phyloP scores from a whole-genome alignment of 2,888 invertebrate species.

The Pheosia tremula region DNA sequence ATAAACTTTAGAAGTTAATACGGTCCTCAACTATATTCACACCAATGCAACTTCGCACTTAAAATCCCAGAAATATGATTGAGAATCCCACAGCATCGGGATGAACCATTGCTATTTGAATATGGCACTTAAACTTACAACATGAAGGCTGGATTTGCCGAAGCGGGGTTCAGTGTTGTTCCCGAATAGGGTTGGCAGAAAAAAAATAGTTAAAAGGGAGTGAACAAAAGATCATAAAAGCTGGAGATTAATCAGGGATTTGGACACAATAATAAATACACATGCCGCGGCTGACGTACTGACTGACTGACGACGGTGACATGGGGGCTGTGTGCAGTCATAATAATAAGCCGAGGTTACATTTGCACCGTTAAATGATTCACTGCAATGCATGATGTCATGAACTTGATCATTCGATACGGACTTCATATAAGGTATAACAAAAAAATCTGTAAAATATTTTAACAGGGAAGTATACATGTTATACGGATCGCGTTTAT shows the following conservation, averaged over 20 bases:
- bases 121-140: neutral
- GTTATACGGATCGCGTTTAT: no score
- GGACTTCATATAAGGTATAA: no score
- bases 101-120: conserved; percentile 12
- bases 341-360: conserved; percentile 39
- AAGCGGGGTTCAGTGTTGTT: conserved; percentile 44
- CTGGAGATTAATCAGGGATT: conserved; percentile 83
- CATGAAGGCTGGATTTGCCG: conserved; percentile 15
- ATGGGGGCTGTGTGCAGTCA: conserved; percentile 42
- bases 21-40: conserved; percentile 36
- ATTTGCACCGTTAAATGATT: conserved; percentile 14
- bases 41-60: conserved; percentile 23
- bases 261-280: conserved; percentile 76
- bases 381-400: neutral
- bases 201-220: conserved; percentile 72
- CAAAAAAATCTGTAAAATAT: no score
- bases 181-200: conserved; percentile 57
- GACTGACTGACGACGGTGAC: conserved; percentile 57
- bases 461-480: no score
- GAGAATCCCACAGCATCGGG: conserved; percentile 6
- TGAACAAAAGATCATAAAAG: conserved; percentile 82
- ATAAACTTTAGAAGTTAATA: conserved; percentile 80
- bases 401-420: no score
- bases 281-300: conserved; percentile 64
- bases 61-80: neutral